Base-by-base conservation (phyloP, 2,113 vertebrate genomes). In the Orcinus orca region DNA sequence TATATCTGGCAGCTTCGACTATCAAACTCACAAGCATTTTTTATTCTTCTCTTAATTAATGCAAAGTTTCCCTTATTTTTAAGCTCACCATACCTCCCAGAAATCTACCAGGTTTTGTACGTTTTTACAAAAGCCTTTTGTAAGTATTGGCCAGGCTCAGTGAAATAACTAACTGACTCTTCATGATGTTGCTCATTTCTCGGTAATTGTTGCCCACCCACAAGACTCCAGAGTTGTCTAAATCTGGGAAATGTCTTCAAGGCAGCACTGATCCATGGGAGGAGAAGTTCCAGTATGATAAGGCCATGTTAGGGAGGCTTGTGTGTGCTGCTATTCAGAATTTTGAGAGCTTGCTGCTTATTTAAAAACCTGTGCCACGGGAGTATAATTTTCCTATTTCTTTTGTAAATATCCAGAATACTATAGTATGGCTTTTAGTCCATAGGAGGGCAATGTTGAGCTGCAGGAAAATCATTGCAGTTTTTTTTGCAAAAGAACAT, bases 381-480 rank as follows among this genome's bases (percentile, higher is more conserved):
- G 2, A 89, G 4, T 71, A n/a, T 12, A 79, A 23, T 93, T 97
- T 96, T 86, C 44, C 13, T 25, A 25, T 84, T 70, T 95, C 36
- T 55, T 93, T 79, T 87, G 62, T 62, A 84, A 83, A 84, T 18
- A 87, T 63, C 25, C 0, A 8, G 95, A 91, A 85, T 85, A 15
- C 17, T 17, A 38, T 81, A 60, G 73, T 67, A 47, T 83, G 50
- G 50, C 25, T 77, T 90, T 92, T 67, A 44, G 92, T 97, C 98
- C 99, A 98, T 98, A 97, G 98, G 99, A 98, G 98, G 98, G 98
- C 98, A 99, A 98, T 98, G 95, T 98, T 98, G 98, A 98, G 98
- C 98, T 97, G 77, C 53, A 92, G 96, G 96, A 98, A 96, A 98
- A 95, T 63, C 20, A 38, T 95, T 15, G 55, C 83, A 55, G 33